A percentile compares a stretch with the other conserved stretches of the same genome.
phyloP scores from a whole-genome alignment of 2,888 invertebrate genomes.

The Mythimna pallens region DNA sequence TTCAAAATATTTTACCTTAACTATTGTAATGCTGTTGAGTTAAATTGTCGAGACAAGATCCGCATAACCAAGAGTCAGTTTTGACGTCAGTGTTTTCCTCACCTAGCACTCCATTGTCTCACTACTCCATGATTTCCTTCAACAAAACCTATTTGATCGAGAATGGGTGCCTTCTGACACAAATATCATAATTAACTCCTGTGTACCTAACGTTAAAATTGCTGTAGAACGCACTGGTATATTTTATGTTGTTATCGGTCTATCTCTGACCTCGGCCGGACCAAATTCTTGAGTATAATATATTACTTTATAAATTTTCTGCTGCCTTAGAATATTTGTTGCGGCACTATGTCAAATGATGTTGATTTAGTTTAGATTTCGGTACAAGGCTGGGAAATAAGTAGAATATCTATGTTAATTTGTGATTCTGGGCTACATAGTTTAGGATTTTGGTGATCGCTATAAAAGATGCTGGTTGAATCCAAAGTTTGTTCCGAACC shows the following conservation, averaged over 20 bases:
- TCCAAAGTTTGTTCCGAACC: too few species aligned
- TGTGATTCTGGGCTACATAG: background rate
- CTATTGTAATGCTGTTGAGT: too few species aligned
- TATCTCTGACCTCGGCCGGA: constrained; percentile 64
- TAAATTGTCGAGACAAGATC: background rate
- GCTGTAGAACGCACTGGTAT: constrained; percentile 33
- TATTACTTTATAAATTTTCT: constrained; percentile 51
- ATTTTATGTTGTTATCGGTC: constrained; percentile 52
- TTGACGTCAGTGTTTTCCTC: background rate
- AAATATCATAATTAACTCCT: constrained; percentile 55
- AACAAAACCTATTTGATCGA: constrained; percentile 49
- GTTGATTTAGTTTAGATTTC: constrained; percentile 24
- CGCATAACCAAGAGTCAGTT: background rate
- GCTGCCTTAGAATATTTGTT: constrained; percentile 38
- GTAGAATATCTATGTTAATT: constrained; percentile 7
- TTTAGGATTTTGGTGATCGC: background rate
- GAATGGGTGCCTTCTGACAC: constrained; percentile 48
- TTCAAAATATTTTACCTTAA: background rate
- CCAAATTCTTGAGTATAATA: constrained; percentile 55
- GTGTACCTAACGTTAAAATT: constrained; percentile 39
- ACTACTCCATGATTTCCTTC: constrained; percentile 3
- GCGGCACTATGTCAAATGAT: constrained; percentile 50
- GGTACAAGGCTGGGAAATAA: constrained; percentile 24
- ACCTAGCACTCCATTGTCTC: constrained; percentile 6
- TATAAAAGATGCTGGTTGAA: background rate